Evolutionary conservation across 2,888 invertebrate species (phyloP), one percentile per base, ranked within the genome.

Genomic region (Hydroisotoma schaefferi): DNA sequence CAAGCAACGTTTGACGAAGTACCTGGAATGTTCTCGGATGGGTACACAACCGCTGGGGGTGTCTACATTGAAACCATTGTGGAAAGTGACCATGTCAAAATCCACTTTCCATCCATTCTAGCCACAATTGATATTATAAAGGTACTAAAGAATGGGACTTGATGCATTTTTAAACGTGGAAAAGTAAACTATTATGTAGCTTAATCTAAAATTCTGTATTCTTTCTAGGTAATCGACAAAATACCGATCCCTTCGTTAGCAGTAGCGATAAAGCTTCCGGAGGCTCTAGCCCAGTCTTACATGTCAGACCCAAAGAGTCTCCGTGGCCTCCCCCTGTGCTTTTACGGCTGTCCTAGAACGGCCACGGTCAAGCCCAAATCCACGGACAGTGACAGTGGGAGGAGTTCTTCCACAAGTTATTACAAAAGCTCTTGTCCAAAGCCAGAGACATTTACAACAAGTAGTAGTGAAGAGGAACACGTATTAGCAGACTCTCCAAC

Each of bases 11-110:
- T 69, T 55, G 68, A 69, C 55, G 72, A 72, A 65, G 68, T 70
- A 23, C 72, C 72, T 18, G 67, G 67, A 8, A 72, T 72, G 72
- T 72, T 72, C 40, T 67, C 68, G 18, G 72, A 72, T 53, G 72
- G 72, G 22, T 63, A 56, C 46, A 63, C 63, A 10, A 69, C 65
- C 12, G 70, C 72, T 49, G 69, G 69, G 26, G 69, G 63, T 60
- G 72, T 72, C n/a, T 65, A 63, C 47, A 69, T 72, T 48, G 70
- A 72, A 55, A 68, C 65, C 12, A 61, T 72, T 25, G 55, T 54
- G 40, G 69, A 68, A 38, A 70, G 72, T 58, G 72, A 72, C 46
- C 72, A 70, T 57, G 69, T 70, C 20, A 68, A 67, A 57, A 72
- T 72, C 40, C 69, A 70, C 43, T 66, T 72, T 26, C 72, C 70